These are phyloP conservation scores for Archips xylosteana DNA, from an alignment of 2,888 invertebrate species.

Conservation along the genomic window DNA sequence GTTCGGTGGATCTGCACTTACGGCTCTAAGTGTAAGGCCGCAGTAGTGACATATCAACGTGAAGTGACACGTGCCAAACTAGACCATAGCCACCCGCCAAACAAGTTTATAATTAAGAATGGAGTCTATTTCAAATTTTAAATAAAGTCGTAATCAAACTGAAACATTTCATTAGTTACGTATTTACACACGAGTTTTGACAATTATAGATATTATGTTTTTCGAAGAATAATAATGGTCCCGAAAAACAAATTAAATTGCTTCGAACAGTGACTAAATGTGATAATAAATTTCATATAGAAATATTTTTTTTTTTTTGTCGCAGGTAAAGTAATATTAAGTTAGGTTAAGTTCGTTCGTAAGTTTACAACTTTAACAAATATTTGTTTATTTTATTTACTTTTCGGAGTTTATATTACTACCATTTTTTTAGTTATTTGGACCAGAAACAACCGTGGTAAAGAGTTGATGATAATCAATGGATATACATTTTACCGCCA, in stretches of 20 bases:
- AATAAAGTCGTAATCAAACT: background rate
- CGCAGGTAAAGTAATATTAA: too few relatives aligned
- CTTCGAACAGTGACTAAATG: too few relatives aligned
- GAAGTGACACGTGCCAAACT: conserved; percentile 12
- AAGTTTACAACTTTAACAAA: too few relatives aligned
- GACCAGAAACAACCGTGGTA: conserved; percentile 45
- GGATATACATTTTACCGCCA: conserved; percentile 4
- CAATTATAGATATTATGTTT: too few relatives aligned
- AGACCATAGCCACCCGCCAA: conserved; percentile 48
- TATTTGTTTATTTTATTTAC: too few relatives aligned
- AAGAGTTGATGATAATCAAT: conserved; percentile 45
- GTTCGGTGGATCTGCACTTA: conserved; percentile 45
- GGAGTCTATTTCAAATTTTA: background rate
- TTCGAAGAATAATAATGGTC: too few relatives aligned
- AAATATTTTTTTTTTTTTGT: too few relatives aligned
- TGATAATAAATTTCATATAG: too few relatives aligned
- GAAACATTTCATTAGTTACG: background rate
- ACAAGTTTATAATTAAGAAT: conserved; percentile 33
- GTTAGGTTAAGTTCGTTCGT: too few relatives aligned
- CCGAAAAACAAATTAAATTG: too few relatives aligned
- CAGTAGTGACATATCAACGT: background rate
- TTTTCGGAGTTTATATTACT: background rate
- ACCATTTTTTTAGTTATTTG: conserved; percentile 46
- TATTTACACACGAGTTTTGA: too few relatives aligned
- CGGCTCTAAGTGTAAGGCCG: background rate